Percentiles rank a stretch among this genome's conserved stretches.
Evolutionary conservation across 1,140 invertebrate species (phyloP).

Genomic region (Spodoptera frugiperda): DNA sequence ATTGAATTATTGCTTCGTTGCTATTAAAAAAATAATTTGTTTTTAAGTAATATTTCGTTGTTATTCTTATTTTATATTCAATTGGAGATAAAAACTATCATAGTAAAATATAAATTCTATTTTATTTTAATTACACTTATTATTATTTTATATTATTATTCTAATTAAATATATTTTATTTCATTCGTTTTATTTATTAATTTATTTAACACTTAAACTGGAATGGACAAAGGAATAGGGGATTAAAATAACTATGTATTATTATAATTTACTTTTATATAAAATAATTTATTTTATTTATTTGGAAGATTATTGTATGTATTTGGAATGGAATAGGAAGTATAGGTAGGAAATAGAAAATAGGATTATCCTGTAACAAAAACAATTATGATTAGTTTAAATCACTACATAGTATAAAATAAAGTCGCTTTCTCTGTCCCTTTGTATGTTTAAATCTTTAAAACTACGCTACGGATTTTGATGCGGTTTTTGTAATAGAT

Average conservation of each 20-base stretch:
- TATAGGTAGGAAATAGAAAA: constrained; percentile 7
- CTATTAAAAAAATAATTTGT: too few species aligned
- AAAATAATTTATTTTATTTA: constrained; percentile 4
- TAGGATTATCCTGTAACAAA: constrained; percentile 41
- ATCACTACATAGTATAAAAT: too few species aligned
- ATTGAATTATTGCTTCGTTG: too few species aligned
- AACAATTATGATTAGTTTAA: background rate
- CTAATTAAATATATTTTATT: background rate
- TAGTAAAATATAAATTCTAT: background rate
- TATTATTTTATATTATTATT: background rate
- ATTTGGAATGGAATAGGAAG: constrained; percentile 44
- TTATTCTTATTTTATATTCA: background rate
- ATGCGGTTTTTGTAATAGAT: too few species aligned
- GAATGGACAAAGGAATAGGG: constrained; percentile 37
- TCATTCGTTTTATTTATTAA: constrained; percentile 4
- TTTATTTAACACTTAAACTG: constrained; percentile 13
- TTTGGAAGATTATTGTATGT: constrained; percentile 2
- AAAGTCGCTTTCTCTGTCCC: too few species aligned
- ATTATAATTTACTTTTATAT: constrained; percentile 3
- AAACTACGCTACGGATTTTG: too few species aligned
- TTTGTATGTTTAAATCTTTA: too few species aligned
- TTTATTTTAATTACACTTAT: background rate
- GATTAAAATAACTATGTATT: constrained; percentile 4
- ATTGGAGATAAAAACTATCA: background rate
- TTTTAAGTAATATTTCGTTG: background rate